Conservation (phyloP, 2,797 vertebrate genomes). For the Chloroceryle amazona region DNA sequence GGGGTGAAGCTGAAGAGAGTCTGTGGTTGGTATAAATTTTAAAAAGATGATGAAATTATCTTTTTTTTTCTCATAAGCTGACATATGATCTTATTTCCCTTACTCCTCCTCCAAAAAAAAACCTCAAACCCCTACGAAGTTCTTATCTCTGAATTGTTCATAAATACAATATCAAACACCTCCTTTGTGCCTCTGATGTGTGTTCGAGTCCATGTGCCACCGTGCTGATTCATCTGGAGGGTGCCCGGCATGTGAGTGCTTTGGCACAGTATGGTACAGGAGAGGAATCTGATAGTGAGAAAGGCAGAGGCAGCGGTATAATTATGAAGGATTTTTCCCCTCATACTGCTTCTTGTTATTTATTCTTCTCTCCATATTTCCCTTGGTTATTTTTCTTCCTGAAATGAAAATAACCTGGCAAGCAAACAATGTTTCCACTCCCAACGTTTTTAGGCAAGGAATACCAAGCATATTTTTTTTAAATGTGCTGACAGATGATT, state of each 20-base stretch:
- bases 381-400: constrained; percentile 56
- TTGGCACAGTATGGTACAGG: constrained; percentile 20
- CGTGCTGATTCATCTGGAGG: constrained; percentile 19
- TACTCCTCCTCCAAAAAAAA: neutral
- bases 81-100: neutral
- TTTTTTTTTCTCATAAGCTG: neutral
- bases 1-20: constrained; percentile 5
- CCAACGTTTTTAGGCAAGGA: constrained; percentile 14
- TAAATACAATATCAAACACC: constrained; percentile 27
- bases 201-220: accelerated
- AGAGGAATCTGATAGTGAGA: neutral
- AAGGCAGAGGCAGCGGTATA: neutral
- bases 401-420: constrained; percentile 71
- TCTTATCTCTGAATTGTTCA: constrained; percentile 43
- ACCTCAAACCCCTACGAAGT: neutral
- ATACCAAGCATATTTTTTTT: neutral
- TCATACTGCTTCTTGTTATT: constrained; percentile 36
- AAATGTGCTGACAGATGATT: neutral
- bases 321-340: constrained; percentile 41
- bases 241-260: neutral
- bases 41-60: neutral
- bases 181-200: constrained; percentile 14
- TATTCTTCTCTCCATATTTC: constrained; percentile 48
- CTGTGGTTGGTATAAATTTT: neutral
- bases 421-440: constrained; percentile 69